Percentiles rank a stretch among this genome's conserved stretches.
Conservation (phyloP, 2,797 vertebrate genomes). For the Chanos chanos region DNA sequence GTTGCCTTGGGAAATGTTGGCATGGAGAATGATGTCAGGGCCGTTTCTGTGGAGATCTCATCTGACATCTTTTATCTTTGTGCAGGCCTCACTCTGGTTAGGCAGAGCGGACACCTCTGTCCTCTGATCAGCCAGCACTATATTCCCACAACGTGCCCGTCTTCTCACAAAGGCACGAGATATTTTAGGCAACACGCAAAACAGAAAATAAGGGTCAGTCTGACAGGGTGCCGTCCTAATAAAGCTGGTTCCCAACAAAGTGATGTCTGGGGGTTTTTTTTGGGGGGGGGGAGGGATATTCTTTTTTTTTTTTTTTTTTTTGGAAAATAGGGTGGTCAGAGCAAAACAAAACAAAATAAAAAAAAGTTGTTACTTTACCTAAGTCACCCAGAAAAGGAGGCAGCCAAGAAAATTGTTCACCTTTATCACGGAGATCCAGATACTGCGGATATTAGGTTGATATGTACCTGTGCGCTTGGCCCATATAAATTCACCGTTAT, state of each 20-base stretch:
- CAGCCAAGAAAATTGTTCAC: too few relatives aligned
- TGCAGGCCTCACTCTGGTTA: conserved; percentile 60
- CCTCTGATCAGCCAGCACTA: conserved; percentile 49
- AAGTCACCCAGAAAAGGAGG: too few relatives aligned
- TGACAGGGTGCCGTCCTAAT: conserved; percentile 50
- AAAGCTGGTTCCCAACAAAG: conserved; percentile 43
- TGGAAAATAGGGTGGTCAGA: too few relatives aligned
- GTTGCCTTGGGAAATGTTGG: conserved; percentile 56
- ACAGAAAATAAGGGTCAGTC: conserved; percentile 44
- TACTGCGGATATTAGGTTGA: too few relatives aligned
- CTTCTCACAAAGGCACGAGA: conserved; percentile 54
- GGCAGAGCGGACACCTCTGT: conserved; percentile 51
- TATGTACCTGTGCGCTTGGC: too few relatives aligned
- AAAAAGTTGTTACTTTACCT: too few relatives aligned
- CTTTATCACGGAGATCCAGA: too few relatives aligned
- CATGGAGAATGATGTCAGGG: conserved; percentile 70
- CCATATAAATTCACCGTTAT: too few relatives aligned
- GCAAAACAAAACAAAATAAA: too few relatives aligned
- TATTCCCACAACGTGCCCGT: conserved; percentile 53
- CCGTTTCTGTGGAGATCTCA: conserved; percentile 61
- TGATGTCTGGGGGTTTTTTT: conserved; percentile 22
- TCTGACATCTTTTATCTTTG: conserved; percentile 79
- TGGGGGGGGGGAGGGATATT: too few relatives aligned
- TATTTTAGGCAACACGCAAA: conserved; percentile 70
- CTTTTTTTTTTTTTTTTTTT: too few relatives aligned